Evolutionary conservation across 2,888 invertebrate genomes (phyloP).

Genomic region (Dilophus febrilis): DNA sequence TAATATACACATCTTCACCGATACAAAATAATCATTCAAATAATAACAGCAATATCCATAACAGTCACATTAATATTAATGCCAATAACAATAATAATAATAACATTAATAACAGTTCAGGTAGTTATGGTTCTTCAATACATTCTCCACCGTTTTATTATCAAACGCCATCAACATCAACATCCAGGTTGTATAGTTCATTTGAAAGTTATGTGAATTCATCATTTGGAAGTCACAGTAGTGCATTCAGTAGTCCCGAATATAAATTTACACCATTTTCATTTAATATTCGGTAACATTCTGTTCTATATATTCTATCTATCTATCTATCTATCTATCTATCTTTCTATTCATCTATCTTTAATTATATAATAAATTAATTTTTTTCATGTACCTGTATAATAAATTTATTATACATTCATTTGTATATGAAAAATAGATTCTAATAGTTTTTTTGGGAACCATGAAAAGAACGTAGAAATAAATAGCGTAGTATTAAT

Average conservation of each 20-base stretch:
- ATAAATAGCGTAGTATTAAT: too few species aligned
- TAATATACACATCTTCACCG: background rate
- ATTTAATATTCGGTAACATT: slow-evolving; percentile 23
- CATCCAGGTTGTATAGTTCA: slow-evolving; percentile 20
- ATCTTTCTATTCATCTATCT: too few species aligned
- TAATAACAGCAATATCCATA: background rate
- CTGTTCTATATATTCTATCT: too few species aligned
- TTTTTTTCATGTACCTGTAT: too few species aligned
- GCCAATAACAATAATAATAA: slow-evolving; percentile 6
- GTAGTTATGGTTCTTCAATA: slow-evolving; percentile 18
- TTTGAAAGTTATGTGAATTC: slow-evolving; percentile 5
- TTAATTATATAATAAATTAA: too few species aligned
- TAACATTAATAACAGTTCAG: slow-evolving; percentile 13
- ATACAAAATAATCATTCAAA: slow-evolving; percentile 4
- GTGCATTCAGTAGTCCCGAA: slow-evolving; percentile 27
- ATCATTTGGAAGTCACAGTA: slow-evolving; percentile 11
- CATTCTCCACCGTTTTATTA: slow-evolving; percentile 21
- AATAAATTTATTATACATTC: too few species aligned
- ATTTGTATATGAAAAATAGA: too few species aligned
- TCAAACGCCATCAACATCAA: slow-evolving; percentile 29
- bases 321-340: too few species aligned
- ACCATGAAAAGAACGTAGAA: too few species aligned
- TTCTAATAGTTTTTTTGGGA: too few species aligned
- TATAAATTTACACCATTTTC: slow-evolving; percentile 30
- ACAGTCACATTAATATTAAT: too few species aligned